Conservation (phyloP, 2,797 vertebrate species). For the Sebastes aleutianus region DNA sequence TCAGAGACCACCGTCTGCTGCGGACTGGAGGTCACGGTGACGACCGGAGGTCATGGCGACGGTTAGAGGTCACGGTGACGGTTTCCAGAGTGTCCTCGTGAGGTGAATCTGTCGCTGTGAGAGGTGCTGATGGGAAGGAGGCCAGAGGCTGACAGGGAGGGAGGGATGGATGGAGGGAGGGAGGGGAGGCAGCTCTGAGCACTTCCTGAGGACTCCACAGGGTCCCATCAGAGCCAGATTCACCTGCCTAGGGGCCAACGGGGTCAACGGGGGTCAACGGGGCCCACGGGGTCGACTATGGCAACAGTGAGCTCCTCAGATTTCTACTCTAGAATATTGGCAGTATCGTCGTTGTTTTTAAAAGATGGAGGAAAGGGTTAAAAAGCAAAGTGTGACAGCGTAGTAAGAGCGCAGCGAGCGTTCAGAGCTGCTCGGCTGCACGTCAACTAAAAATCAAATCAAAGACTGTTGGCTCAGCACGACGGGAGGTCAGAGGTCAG, state of each 20-base stretch:
- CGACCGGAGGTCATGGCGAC: not conserved
- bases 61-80: too few species aligned
- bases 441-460: not conserved
- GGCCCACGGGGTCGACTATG: constrained; percentile 37
- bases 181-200: constrained; percentile 18
- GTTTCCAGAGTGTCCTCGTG: constrained; percentile 19
- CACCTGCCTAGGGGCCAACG: constrained; percentile 23
- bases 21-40: constrained; percentile 1
- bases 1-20: constrained; percentile 12
- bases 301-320: constrained; percentile 56
- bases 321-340: constrained; percentile 56
- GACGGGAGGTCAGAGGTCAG: constrained; percentile 30
- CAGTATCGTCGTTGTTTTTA: constrained; percentile 53
- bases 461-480: constrained; percentile 62
- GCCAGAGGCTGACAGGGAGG: too few species aligned
- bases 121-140: constrained; percentile 38
- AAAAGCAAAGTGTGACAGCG: constrained; percentile 44
- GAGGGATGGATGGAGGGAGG: not conserved
- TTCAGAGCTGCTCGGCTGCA: constrained; percentile 36
- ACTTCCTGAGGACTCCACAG: constrained; percentile 55
- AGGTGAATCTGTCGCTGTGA: constrained; percentile 18
- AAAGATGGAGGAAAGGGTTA: constrained; percentile 23
- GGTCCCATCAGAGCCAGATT: constrained; percentile 32
- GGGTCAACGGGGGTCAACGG: not conserved
- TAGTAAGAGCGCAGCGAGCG: constrained; percentile 47